Evolutionary conservation across 2,113 vertebrate species (phyloP).

Genomic region (Uria aalge): DNA sequence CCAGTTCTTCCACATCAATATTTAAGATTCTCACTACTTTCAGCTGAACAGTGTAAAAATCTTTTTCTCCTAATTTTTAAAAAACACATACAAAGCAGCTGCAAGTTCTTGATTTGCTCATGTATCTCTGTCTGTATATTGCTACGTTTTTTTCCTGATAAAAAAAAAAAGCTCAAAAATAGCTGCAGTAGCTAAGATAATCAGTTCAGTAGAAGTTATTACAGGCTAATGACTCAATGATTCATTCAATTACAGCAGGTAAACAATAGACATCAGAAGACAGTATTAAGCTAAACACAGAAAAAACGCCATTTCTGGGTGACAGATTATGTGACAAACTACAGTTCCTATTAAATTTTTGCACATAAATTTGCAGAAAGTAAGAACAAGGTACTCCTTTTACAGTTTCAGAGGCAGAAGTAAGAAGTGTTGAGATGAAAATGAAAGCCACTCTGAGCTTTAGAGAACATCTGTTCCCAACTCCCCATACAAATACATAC

Average conservation of each 20-base stretch:
- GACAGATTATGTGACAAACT: not conserved
- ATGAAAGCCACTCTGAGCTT: not conserved
- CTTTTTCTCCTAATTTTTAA: not conserved
- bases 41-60: not conserved
- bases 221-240: not conserved
- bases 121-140: not conserved
- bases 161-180: not conserved
- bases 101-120: not conserved
- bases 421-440: not conserved
- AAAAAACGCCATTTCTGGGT: not conserved
- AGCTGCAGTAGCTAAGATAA: not conserved
- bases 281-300: not conserved
- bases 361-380: accelerated
- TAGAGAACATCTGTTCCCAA: not conserved
- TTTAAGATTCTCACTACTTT: not conserved
- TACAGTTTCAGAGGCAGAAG: not conserved
- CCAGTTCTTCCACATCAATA: not conserved
- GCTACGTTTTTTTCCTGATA: not conserved
- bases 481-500: not conserved
- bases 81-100: not conserved
- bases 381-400: not conserved
- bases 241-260: not conserved
- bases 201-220: not conserved
- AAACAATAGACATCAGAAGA: not conserved
- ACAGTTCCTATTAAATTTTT: not conserved